A percentile compares a stretch with the other conserved stretches of the same genome.
These are phyloP conservation scores for Xyrauchen texanus DNA, from an alignment of 2,113 vertebrate species.

Conservation along the genomic window DNA sequence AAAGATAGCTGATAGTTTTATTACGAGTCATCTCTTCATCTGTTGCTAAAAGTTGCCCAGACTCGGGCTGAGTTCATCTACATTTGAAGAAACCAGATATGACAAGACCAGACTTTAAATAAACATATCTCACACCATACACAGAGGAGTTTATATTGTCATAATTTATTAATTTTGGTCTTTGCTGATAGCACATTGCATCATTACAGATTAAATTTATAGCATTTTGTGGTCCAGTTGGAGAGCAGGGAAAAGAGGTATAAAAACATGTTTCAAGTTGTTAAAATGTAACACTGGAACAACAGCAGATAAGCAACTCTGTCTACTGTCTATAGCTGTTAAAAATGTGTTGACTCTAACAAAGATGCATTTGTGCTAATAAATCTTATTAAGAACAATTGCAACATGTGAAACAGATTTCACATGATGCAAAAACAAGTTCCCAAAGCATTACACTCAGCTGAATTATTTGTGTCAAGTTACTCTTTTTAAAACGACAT, in stretches of 20 bases:
- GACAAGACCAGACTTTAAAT: conserved; percentile 31
- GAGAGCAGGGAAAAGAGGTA: background rate
- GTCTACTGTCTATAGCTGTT: too few relatives aligned
- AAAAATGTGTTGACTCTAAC: too few relatives aligned
- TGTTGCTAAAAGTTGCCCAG: conserved; percentile 11
- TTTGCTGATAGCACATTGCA: background rate
- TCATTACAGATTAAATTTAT: background rate
- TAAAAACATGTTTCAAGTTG: background rate
- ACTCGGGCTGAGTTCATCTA: conserved; percentile 2
- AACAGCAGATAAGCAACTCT: too few relatives aligned
- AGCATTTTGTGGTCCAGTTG: background rate
- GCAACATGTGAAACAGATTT: too few relatives aligned
- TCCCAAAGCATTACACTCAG: too few relatives aligned
- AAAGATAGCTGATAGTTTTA: conserved; percentile 13
- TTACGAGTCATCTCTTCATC: conserved; percentile 28
- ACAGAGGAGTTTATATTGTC: conserved; percentile 15
- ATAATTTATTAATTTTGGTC: background rate
- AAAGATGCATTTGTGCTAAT: too few relatives aligned
- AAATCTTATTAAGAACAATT: too few relatives aligned
- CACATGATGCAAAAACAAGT: too few relatives aligned
- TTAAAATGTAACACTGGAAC: background rate
- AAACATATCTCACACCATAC: conserved; percentile 8
- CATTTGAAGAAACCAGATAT: conserved; percentile 20
- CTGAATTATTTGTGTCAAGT: too few relatives aligned
- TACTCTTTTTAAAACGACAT: too few relatives aligned